phyloP scores from a whole-genome alignment of 2,888 invertebrate genomes.

The Nephrotoma appendiculata region DNA sequence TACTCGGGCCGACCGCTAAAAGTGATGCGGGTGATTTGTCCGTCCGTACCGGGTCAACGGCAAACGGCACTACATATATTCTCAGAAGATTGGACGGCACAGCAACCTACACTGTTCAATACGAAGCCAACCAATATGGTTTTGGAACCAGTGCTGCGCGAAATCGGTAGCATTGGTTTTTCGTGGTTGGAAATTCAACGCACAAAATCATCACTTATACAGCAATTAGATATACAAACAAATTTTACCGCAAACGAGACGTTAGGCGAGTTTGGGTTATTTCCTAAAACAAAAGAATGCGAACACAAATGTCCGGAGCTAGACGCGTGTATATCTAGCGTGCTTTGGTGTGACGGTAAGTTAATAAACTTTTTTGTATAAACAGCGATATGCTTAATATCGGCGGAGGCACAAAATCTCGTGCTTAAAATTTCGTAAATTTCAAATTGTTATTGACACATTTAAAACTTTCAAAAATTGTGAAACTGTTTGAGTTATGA shows the following conservation, averaged over 20 bases:
- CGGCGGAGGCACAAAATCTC: too few relatives aligned
- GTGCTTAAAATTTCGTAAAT: too few relatives aligned
- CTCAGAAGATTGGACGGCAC: conserved; percentile 57
- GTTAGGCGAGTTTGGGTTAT: conserved; percentile 31
- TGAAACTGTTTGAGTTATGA: too few relatives aligned
- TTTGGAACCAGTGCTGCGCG: conserved; percentile 53
- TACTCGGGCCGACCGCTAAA: conserved; percentile 55
- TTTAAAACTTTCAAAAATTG: too few relatives aligned
- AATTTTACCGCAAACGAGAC: conserved; percentile 28
- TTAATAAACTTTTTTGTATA: conserved; percentile 14
- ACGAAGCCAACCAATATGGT: conserved; percentile 44
- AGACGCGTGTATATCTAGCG: conserved; percentile 60
- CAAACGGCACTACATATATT: conserved; percentile 61
- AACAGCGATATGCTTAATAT: neutral
- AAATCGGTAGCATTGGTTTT: conserved; percentile 61
- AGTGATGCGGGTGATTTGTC: conserved; percentile 51
- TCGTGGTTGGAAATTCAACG: conserved; percentile 62
- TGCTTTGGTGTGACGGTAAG: conserved; percentile 61
- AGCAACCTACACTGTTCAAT: conserved; percentile 23
- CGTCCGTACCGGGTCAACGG: conserved; percentile 48
- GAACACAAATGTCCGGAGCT: conserved; percentile 54
- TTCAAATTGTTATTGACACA: too few relatives aligned
- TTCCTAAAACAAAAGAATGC: conserved; percentile 38
- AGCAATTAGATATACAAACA: conserved; percentile 37
- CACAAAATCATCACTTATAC: conserved; percentile 44